A percentile compares a stretch with the other conserved stretches of the same genome.
Evolutionary conservation across 1,140 invertebrate species (phyloP).

Genomic region (Aphaenogaster rudis): DNA sequence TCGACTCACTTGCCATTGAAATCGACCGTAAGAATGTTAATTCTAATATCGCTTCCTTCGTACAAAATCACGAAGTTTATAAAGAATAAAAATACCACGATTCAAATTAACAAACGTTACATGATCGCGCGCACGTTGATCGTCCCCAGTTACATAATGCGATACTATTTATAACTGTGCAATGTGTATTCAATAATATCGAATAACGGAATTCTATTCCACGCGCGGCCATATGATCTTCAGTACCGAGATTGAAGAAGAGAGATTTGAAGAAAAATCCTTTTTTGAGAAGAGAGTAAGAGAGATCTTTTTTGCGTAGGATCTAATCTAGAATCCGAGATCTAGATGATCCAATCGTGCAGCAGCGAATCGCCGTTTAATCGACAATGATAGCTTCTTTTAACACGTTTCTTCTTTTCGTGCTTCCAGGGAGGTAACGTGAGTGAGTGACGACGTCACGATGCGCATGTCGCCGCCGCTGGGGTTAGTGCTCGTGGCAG

Average conservation of each 20-base stretch:
- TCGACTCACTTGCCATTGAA: not conserved
- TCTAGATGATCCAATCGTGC: not conserved
- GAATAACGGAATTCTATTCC: not conserved
- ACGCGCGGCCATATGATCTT: not conserved
- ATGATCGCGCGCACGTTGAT: not conserved
- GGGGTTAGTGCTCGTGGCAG: constrained; percentile 85
- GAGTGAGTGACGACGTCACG: constrained; percentile 85
- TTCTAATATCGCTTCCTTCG: not conserved
- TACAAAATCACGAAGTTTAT: not conserved
- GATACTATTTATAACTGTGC: not conserved
- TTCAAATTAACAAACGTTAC: constrained; percentile 1
- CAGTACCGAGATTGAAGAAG: not conserved
- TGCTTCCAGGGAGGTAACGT: constrained; percentile 84
- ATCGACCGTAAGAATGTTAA: not conserved
- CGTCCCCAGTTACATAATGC: not conserved
- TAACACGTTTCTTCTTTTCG: constrained; percentile 69
- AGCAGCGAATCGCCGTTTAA: not conserved
- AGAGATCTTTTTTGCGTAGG: not conserved
- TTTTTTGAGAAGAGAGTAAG: not conserved
- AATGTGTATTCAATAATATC: not conserved
- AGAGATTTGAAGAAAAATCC: no score
- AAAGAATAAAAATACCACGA: not conserved
- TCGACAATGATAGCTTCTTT: not conserved
- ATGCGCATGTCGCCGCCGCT: constrained; percentile 86
- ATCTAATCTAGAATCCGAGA: not conserved